phyloP scores from a whole-genome alignment of 2,113 vertebrate species.

The Melanocharis versteri region DNA sequence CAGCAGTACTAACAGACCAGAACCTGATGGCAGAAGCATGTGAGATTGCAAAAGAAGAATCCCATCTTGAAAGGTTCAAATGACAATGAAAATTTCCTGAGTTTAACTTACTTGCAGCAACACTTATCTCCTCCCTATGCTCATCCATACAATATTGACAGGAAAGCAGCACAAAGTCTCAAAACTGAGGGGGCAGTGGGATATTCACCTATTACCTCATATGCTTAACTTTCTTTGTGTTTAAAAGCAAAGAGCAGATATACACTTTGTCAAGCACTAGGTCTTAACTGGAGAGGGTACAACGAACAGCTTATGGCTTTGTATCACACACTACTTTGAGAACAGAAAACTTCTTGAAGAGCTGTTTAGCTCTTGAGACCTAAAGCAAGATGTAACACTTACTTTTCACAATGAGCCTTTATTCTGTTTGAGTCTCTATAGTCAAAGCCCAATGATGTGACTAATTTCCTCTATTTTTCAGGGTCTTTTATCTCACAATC shows the following conservation, averaged over 20 bases:
- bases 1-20: slow-evolving; percentile 1
- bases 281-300: background rate
- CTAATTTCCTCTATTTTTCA: background rate
- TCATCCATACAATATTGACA: background rate
- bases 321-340: background rate
- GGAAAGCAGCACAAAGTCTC: background rate
- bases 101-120: background rate
- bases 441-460: background rate
- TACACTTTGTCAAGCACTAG: background rate
- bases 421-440: background rate
- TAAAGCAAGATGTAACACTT: background rate
- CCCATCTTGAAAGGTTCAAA: background rate
- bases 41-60: background rate
- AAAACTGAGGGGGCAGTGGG: background rate
- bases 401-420: background rate
- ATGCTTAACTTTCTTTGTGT: background rate
- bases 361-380: background rate
- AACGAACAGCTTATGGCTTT: background rate
- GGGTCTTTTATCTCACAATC: slow-evolving; percentile 14
- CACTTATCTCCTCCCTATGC: background rate
- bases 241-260: background rate
- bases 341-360: background rate
- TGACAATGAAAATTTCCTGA: background rate
- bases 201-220: background rate
- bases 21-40: background rate